Base-by-base conservation (phyloP, 37 sponge, comb jelly and placozoan genomes). In the Haliclona indistincta region DNA sequence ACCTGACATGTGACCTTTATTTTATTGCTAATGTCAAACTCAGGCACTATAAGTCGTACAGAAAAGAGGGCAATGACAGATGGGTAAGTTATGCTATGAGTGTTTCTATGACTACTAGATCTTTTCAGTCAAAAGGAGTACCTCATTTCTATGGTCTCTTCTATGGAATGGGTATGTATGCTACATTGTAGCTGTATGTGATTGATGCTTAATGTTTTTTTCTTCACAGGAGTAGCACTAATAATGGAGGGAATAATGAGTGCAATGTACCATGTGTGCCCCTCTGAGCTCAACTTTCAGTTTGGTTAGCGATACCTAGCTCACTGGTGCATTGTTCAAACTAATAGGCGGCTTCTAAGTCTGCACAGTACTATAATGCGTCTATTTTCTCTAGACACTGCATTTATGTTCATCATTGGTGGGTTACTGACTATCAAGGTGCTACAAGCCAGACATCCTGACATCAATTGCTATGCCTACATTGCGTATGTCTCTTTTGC, bases 341-440 rank as follows among this genome's bases (percentile, higher is more conserved):
- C n/a, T n/a, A n/a, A n/a, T n/a, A n/a, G n/a, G n/a, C n/a, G n/a
- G n/a, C n/a, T n/a, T n/a, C n/a, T n/a, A n/a, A n/a, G n/a, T n/a
- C n/a, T n/a, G n/a, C n/a, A n/a, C n/a, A n/a, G n/a, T n/a, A n/a
- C n/a, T 39, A 8, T 33, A 47, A 1, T 28, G 32, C 23, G 32
- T 19, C 47, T 61, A 6, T 32, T 34, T 35, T 52, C 4, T 40
- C 8, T 54, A 90, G 95, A 96, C 67, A 89, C 88, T 28, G 77
- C 97, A 67, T 96, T 96, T 74, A 96, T 96, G 97, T 96, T 84
- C 73, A 83, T 93, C 66, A 96, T 98, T 79, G 91, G 84, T 15
- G 88, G 88, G 0, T 81, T 98, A 68, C 45, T 82, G 17, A 87
- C 88, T 28, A 65, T 92, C 17, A 84, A 87, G 77, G 60, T 95